Conservation (phyloP, 2,797 vertebrate genomes). For the Lagocephalus sceleratus region DNA sequence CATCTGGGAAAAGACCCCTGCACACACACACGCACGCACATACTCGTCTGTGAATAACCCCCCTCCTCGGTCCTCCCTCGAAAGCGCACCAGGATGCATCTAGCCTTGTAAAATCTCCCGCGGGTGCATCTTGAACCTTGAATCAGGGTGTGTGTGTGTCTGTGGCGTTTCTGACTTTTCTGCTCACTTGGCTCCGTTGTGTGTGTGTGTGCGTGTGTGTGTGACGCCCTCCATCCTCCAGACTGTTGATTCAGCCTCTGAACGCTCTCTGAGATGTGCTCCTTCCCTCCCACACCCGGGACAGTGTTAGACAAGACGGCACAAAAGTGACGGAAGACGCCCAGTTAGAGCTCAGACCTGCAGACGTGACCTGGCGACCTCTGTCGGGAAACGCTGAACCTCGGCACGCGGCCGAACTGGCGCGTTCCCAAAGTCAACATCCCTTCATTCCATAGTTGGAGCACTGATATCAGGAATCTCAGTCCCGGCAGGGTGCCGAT, state of each 20-base stretch:
- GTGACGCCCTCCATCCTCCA: too few species aligned
- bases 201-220: too few species aligned
- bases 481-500: too few species aligned
- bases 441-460: too few species aligned
- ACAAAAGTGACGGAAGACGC: background rate
- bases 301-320: background rate
- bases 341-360: background rate
- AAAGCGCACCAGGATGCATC: background rate
- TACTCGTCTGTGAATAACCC: background rate
- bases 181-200: background rate
- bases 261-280: background rate
- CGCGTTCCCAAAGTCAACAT: too few species aligned
- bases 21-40: constrained; percentile 8
- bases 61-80: background rate
- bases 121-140: background rate
- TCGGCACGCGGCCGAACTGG: too few species aligned
- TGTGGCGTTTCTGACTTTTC: background rate
- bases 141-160: constrained; percentile 1
- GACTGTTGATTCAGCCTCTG: background rate
- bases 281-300: background rate
- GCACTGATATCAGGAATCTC: too few species aligned
- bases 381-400: too few species aligned
- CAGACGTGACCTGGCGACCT: background rate
- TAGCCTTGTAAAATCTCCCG: too few species aligned
- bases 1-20: background rate